Evolutionary conservation across 2,113 vertebrate species (phyloP).

Genomic region (Sardina pilchardus): DNA sequence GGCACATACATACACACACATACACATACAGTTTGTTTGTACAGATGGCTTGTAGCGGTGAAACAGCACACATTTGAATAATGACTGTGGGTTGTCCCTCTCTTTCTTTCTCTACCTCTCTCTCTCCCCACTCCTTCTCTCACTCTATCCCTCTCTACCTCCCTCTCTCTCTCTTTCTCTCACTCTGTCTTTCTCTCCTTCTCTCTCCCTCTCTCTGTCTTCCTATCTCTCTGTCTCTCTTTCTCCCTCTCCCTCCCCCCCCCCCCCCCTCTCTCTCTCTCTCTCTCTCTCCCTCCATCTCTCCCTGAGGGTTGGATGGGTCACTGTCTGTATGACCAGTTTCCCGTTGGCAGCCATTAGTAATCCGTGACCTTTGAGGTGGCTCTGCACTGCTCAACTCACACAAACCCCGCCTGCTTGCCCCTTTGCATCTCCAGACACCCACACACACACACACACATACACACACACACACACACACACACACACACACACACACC

Average conservation of each 20-base stretch:
- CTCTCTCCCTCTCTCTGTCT: not conserved
- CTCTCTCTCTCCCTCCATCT: not conserved
- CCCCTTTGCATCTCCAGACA: not conserved
- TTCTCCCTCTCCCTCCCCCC: not conserved
- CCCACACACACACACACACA: not conserved
- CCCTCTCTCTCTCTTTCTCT: conserved; percentile 9
- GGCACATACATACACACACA: too few species aligned
- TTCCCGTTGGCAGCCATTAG: conserved; percentile 30
- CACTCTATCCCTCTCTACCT: conserved; percentile 12
- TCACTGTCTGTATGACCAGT: conserved; percentile 44
- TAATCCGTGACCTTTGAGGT: conserved; percentile 53
- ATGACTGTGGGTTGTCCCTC: not conserved
- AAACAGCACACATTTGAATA: not conserved
- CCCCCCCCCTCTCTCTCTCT: conserved; percentile 5
- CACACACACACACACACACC: not conserved
- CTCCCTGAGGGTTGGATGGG: conserved; percentile 21
- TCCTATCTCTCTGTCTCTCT: not conserved
- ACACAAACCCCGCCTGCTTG: conserved; percentile 1
- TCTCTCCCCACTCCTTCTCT: not conserved
- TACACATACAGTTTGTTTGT: too few species aligned
- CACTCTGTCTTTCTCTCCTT: conserved; percentile 12
- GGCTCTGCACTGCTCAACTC: conserved; percentile 22
- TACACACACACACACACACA: not conserved
- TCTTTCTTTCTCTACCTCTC: conserved; percentile 3
- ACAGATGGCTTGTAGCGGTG: not conserved